A percentile compares a stretch with the other conserved stretches of the same genome.
Evolutionary conservation across 2,113 vertebrate genomes (phyloP).

Genomic region (Willisornis vidua): DNA sequence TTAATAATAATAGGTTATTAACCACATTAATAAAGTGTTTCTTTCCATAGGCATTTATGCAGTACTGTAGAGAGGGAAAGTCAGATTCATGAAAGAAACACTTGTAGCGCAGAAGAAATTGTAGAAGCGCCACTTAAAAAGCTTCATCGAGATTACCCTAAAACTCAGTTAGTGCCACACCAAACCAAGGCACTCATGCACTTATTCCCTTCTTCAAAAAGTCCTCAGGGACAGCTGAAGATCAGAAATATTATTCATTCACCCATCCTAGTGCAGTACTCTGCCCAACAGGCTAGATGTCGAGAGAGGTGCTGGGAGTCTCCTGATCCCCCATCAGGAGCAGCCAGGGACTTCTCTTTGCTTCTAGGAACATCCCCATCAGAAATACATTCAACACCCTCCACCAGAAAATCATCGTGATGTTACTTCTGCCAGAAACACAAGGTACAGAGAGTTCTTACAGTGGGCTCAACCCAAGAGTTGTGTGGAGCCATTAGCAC

Average conservation of each 20-base stretch:
- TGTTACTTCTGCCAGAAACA: not conserved
- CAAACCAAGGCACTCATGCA: not conserved
- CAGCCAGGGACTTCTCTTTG: not conserved
- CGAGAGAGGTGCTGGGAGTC: not conserved
- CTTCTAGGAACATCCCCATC: not conserved
- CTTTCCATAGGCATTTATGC: not conserved
- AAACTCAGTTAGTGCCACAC: not conserved
- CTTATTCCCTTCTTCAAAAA: not conserved
- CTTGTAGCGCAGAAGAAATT: accelerated
- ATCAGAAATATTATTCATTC: not conserved
- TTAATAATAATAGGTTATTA: not conserved
- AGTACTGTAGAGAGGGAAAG: not conserved
- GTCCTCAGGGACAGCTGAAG: not conserved
- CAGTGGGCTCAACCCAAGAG: not conserved
- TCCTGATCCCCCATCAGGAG: not conserved
- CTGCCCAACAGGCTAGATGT: not conserved
- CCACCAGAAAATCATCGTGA: not conserved
- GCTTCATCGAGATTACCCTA: not conserved
- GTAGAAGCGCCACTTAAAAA: not conserved
- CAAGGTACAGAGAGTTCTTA: not conserved
- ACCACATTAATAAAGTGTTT: not conserved
- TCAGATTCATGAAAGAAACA: not conserved
- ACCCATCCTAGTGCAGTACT: not conserved
- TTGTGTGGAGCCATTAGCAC: accelerated
- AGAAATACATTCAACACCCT: not conserved